phyloP scores from a whole-genome alignment of 2,797 vertebrate genomes.

The Enteromius paludinosus region DNA sequence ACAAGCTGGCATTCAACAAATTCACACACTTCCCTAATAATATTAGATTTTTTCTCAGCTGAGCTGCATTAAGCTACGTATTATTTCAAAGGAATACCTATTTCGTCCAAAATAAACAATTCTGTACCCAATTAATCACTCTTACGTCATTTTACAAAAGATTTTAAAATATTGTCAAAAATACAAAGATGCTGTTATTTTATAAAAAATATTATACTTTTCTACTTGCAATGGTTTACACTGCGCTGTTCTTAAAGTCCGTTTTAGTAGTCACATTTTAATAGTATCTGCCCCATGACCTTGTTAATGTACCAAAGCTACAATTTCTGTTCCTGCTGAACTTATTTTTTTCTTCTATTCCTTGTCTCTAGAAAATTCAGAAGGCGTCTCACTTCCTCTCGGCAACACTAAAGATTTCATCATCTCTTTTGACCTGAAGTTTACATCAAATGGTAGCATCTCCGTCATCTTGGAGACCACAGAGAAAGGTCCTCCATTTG shows the following conservation, averaged over 20 bases:
- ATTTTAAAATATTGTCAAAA: not conserved
- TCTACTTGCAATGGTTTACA: not conserved
- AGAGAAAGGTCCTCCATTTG: slow-evolving; percentile 89
- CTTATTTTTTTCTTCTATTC: not conserved
- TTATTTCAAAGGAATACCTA: not conserved
- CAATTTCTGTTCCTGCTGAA: not conserved
- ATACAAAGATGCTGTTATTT: no score
- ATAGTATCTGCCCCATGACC: not conserved
- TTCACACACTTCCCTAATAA: not conserved
- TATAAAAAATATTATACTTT: no score
- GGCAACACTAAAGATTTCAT: slow-evolving; percentile 94
- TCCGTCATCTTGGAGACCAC: slow-evolving; percentile 94
- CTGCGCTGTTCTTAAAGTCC: not conserved
- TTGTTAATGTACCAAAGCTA: not conserved
- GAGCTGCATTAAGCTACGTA: not conserved
- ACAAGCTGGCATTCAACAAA: not conserved
- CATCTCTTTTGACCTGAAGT: slow-evolving; percentile 92
- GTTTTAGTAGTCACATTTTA: not conserved
- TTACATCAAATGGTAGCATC: slow-evolving; percentile 89
- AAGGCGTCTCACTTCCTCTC: slow-evolving; percentile 88
- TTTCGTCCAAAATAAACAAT: not conserved
- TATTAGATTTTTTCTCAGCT: not conserved
- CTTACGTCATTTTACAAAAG: not conserved
- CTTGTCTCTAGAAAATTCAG: slow-evolving; percentile 82
- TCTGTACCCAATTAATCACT: not conserved